Percentiles rank a stretch among this genome's conserved stretches.
These are phyloP conservation scores for Carettochelys insculpta DNA, from an alignment of 2,113 vertebrate genomes.

Conservation along the genomic window DNA sequence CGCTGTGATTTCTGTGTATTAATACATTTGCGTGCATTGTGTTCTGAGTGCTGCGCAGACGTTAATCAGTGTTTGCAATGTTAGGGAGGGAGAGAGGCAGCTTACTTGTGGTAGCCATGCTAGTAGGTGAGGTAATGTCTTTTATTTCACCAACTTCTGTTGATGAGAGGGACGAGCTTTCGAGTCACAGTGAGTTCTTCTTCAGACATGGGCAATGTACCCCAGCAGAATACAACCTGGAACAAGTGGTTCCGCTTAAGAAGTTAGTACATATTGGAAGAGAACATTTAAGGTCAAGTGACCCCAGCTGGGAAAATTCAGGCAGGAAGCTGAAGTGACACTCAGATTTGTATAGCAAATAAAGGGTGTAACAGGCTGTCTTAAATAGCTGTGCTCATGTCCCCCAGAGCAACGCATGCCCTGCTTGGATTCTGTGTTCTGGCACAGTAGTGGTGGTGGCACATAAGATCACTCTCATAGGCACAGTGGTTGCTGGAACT, in stretches of 20 bases:
- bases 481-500: background rate
- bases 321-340: background rate
- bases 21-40: background rate
- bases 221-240: background rate
- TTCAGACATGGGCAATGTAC: background rate
- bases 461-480: too few relatives aligned
- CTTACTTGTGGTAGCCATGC: background rate
- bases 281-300: background rate
- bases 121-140: background rate
- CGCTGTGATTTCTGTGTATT: background rate
- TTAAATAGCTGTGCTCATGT: background rate
- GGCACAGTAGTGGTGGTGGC: background rate
- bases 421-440: accelerated
- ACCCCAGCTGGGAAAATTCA: background rate
- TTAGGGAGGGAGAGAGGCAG: background rate
- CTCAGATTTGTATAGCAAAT: background rate
- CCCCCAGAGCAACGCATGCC: background rate
- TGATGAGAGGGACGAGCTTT: background rate
- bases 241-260: background rate
- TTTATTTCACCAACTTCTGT: background rate
- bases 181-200: background rate
- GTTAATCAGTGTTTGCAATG: background rate
- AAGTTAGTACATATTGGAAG: background rate
- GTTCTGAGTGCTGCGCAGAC: background rate
- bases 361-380: background rate